Conservation (phyloP, 2,797 vertebrate genomes). For the Furcifer pardalis region DNA sequence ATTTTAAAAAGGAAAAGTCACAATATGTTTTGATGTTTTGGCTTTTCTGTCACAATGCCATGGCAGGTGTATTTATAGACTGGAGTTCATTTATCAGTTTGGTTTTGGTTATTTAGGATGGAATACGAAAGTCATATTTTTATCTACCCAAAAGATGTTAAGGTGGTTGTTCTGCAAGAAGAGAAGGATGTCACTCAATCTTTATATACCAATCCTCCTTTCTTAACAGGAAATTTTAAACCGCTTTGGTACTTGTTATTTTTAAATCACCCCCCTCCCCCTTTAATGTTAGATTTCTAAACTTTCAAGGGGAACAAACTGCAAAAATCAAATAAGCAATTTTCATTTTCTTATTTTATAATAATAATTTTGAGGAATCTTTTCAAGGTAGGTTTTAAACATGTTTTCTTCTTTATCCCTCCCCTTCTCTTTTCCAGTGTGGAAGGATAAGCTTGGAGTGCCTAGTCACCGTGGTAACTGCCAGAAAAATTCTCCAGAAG, state of each 20-base stretch:
- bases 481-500: slow-evolving; percentile 99
- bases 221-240: neutral
- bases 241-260: neutral
- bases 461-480: slow-evolving; percentile 98
- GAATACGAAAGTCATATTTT: slow-evolving; percentile 37
- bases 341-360: neutral
- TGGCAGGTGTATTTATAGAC: no score
- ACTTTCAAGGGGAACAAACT: neutral
- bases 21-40: neutral
- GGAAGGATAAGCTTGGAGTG: slow-evolving; percentile 95
- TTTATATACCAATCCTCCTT: neutral
- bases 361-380: slow-evolving; percentile 63
- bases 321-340: slow-evolving; percentile 52
- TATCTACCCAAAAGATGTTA: slow-evolving; percentile 38
- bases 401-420: slow-evolving; percentile 57
- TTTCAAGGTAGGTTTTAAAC: slow-evolving; percentile 74
- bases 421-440: slow-evolving; percentile 77
- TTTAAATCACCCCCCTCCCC: neutral
- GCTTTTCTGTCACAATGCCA: neutral
- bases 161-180: neutral
- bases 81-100: neutral
- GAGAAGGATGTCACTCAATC: neutral
- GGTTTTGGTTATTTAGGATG: neutral
- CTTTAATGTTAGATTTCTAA: neutral
- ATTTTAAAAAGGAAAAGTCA: neutral